Percentiles rank a stretch among this genome's conserved stretches.
Conservation (phyloP, 2,113 vertebrate species). For the Nothocercus nigrocapillus region DNA sequence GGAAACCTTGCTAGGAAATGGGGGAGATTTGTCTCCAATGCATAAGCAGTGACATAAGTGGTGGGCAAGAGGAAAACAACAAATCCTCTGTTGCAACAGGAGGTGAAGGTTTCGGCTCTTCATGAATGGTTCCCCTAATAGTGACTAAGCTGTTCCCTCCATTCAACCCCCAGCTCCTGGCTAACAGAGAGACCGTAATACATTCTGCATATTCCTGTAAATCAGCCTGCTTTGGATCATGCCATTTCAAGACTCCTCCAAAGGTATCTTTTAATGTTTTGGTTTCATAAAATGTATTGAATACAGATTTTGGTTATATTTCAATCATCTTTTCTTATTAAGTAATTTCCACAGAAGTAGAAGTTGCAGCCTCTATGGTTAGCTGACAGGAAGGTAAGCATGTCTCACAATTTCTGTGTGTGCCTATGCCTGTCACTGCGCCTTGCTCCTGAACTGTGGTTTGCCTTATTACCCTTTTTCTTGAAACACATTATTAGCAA, state of each 20-base stretch:
- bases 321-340: not conserved
- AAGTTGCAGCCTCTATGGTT: not conserved
- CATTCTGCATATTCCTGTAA: not conserved
- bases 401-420: not conserved
- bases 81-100: conserved; percentile 52
- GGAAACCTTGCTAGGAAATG: conserved; percentile 24
- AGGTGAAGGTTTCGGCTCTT: conserved; percentile 48
- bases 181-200: not conserved
- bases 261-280: not conserved
- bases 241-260: not conserved
- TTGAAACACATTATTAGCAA: not conserved
- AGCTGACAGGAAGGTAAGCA: not conserved
- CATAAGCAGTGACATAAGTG: conserved; percentile 29
- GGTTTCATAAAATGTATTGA: not conserved
- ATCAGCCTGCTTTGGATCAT: not conserved
- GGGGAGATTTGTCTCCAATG: not conserved
- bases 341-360: not conserved
- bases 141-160: conserved; percentile 63
- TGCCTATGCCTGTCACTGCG: not conserved
- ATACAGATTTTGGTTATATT: not conserved
- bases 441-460: not conserved
- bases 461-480: not conserved
- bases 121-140: not conserved
- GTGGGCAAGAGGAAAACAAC: conserved; percentile 23
- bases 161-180: not conserved